Evolutionary conservation across 1,140 invertebrate species (phyloP), one percentile per base, ranked within the genome.

Genomic region (Cylas formicarius): DNA sequence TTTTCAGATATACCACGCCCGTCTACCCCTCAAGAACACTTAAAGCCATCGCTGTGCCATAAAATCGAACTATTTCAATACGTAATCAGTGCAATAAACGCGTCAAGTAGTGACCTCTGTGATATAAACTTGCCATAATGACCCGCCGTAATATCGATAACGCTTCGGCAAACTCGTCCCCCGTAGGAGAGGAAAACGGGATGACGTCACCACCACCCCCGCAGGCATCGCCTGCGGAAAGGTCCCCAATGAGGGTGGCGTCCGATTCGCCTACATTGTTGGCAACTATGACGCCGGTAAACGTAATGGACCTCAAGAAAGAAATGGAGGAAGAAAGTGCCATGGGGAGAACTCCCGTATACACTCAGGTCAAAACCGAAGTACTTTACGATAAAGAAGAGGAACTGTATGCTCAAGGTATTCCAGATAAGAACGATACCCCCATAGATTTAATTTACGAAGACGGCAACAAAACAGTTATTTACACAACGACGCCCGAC

Each of bases 361-460:
- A 81, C 55, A 66, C 68, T 24, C 65, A 73, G 7, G 73, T 75
- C 13, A 74, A 72, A 33, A 71, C 72, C 0, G 71, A 71, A 56
- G 62, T 62, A 6, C 66, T 63, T 46, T 48, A 69, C 46, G 71
- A 69, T 9, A 68, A 72, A 33, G 72, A 73, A 38, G 71, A 73
- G 42, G 65, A 73, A 46, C 68, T 76, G 49, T 71, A 77, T 66
- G 67, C 71, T 55, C 70, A 77, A 40, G 70, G 67, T 37, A 75
- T 77, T 52, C 69, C 75, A n/a, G 75, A 77, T 22, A 79, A 65
- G 68, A 60, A 80, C 58, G 70, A 81, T 66, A 77, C 78, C 24
- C 80, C 79, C 45, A 83, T 86, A 54, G 83, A 85, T 67, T 66
- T 86, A 39, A 86, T 86, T 53, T 86, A 86, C 63, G 82, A 84